Evolutionary conservation across 1,140 invertebrate species (phyloP).

Genomic region (Oncopodura yosiiana): DNA sequence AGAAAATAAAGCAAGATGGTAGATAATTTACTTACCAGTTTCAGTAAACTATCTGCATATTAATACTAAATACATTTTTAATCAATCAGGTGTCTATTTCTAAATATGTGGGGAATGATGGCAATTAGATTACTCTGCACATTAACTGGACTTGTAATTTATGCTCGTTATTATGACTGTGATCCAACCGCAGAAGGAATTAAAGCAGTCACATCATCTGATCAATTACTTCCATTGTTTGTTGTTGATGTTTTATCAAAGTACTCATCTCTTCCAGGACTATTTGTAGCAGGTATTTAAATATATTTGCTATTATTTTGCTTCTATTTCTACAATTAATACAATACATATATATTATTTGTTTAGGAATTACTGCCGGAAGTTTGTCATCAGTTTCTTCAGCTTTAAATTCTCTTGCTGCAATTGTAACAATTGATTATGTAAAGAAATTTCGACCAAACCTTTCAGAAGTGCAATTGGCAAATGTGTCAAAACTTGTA

Average conservation of each 20-base stretch:
- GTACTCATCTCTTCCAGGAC: conserved; percentile 43
- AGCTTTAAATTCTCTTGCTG: conserved; percentile 26
- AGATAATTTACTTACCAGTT: background rate
- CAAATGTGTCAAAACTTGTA: conserved; percentile 14
- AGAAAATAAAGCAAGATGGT: conserved; percentile 25
- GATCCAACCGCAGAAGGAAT: conserved; percentile 12
- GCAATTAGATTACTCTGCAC: conserved; percentile 19
- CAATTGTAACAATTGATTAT: conserved; percentile 23
- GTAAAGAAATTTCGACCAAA: conserved; percentile 11
- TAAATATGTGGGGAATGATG: conserved; percentile 27
- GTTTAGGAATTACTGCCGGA: conserved; percentile 70
- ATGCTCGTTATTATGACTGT: conserved; percentile 13
- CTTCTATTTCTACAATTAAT: conserved; percentile 49
- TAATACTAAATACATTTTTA: background rate
- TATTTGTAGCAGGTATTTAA: conserved; percentile 48
- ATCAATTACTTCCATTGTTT: conserved; percentile 45
- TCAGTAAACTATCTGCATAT: background rate
- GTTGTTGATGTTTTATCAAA: conserved; percentile 46
- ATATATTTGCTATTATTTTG: background rate
- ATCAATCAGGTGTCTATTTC: conserved; percentile 23
- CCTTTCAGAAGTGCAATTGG: conserved; percentile 1
- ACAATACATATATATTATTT: conserved; percentile 47
- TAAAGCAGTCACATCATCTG: conserved; percentile 34
- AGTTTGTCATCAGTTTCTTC: conserved; percentile 27
- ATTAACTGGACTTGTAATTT: conserved; percentile 21